phyloP scores from a whole-genome alignment of 2,888 invertebrate genomes.

The Eupithecia subumbrata region DNA sequence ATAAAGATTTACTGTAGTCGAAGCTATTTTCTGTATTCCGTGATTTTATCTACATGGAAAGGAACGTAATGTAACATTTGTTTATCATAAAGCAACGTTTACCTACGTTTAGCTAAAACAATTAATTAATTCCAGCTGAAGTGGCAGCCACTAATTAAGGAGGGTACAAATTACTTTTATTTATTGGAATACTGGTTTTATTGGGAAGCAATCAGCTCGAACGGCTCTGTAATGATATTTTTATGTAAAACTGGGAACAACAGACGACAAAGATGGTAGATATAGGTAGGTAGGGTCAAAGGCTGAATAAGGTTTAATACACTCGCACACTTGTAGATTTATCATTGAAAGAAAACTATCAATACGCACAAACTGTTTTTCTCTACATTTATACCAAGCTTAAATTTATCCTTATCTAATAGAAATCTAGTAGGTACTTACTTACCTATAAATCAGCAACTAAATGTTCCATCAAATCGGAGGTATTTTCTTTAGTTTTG shows the following conservation, averaged over 20 bases:
- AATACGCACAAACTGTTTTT: background rate
- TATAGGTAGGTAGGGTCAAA: background rate
- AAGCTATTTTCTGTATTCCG: background rate
- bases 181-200: slow-evolving; percentile 29
- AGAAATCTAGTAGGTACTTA: background rate
- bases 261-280: background rate
- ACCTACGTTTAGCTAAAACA: slow-evolving; percentile 28
- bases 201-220: slow-evolving; percentile 24
- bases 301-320: background rate
- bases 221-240: slow-evolving; percentile 15
- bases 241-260: slow-evolving; percentile 12
- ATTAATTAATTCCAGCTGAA: slow-evolving; percentile 35
- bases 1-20: too few relatives aligned
- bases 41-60: background rate
- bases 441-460: background rate
- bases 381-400: too few relatives aligned
- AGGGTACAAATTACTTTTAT: slow-evolving; percentile 32
- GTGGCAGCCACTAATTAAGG: slow-evolving; percentile 29
- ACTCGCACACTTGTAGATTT: background rate
- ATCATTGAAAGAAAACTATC: background rate
- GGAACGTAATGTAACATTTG: background rate
- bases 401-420: background rate
- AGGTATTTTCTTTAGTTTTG: background rate
- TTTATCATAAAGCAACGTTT: slow-evolving; percentile 22
- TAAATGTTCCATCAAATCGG: background rate